These are phyloP conservation scores for Apostichopus leukothele DNA, from an alignment of 53 echinoderm and acorn worm species.

Conservation along the genomic window DNA sequence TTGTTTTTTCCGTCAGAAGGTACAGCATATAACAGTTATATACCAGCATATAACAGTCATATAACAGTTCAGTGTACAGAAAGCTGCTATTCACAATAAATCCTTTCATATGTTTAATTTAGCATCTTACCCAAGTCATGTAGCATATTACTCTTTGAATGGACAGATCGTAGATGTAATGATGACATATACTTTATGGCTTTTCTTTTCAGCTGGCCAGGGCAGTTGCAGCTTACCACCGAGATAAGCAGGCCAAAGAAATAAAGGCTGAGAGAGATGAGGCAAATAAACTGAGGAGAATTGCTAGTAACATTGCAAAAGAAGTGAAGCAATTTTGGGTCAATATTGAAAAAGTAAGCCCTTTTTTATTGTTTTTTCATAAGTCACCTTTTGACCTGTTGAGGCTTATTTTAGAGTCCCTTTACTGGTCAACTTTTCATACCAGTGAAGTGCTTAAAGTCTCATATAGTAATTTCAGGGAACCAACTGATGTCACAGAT, in stretches of 20 bases:
- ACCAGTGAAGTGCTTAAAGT: conserved; percentile 28
- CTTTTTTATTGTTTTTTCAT: no score
- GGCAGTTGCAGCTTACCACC: conserved; percentile 84
- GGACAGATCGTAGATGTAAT: neutral
- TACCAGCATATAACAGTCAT: no score
- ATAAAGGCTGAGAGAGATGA: conserved; percentile 88
- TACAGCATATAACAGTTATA: no score
- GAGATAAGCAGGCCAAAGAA: conserved; percentile 83
- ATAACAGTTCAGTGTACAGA: no score
- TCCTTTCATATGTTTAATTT: no score
- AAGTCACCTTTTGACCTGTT: neutral
- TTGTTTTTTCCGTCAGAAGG: no score
- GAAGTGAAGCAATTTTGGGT: conserved; percentile 95
- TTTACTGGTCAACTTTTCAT: conserved; percentile 4
- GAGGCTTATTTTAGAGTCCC: conserved; percentile 34
- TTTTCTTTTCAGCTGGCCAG: conserved; percentile 65
- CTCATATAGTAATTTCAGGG: neutral
- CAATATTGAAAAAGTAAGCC: conserved; percentile 93
- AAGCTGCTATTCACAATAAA: no score
- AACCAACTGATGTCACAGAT: conserved; percentile 1
- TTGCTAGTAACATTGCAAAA: conserved; percentile 93
- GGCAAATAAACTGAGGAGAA: conserved; percentile 76
- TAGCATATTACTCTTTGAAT: no score
- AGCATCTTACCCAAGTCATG: no score
- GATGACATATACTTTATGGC: neutral